Evolutionary conservation across 92 coral and sea anemone species (phyloP).

Genomic region (Epizoanthus stellaris): DNA sequence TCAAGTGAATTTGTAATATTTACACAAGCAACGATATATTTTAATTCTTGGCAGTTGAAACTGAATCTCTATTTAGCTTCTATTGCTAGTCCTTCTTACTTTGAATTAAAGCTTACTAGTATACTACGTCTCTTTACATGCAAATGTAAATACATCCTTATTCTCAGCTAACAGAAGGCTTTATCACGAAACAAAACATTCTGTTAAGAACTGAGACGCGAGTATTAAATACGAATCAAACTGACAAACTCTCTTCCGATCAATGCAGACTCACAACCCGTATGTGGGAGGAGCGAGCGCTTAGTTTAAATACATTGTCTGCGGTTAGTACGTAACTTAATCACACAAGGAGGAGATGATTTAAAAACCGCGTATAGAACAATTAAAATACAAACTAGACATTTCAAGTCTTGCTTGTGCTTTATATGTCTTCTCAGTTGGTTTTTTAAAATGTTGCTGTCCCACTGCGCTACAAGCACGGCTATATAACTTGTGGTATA

Average conservation of each 20-base stretch:
- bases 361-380: slow-evolving; percentile 1
- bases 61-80: too few species aligned
- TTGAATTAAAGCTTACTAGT: too few species aligned
- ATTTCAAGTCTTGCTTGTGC: background rate
- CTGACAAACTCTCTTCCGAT: background rate
- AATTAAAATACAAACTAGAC: slow-evolving; percentile 4
- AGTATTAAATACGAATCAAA: background rate
- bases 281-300: slow-evolving; percentile 11
- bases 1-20: background rate
- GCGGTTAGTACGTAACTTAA: slow-evolving; percentile 20
- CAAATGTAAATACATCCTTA: background rate
- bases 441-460: too few species aligned
- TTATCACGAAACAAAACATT: background rate
- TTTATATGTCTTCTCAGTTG: background rate
- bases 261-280: background rate
- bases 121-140: background rate
- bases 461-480: too few species aligned
- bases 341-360: background rate
- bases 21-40: background rate
- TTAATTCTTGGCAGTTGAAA: too few species aligned
- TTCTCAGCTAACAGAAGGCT: slow-evolving; percentile 2
- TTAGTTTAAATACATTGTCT: background rate
- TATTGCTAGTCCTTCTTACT: too few species aligned
- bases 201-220: background rate
- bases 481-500: background rate